Evolutionary conservation across 1,140 invertebrate species (phyloP), one percentile per base, ranked within the genome.

Genomic region (Hylaeus anthracinus): DNA sequence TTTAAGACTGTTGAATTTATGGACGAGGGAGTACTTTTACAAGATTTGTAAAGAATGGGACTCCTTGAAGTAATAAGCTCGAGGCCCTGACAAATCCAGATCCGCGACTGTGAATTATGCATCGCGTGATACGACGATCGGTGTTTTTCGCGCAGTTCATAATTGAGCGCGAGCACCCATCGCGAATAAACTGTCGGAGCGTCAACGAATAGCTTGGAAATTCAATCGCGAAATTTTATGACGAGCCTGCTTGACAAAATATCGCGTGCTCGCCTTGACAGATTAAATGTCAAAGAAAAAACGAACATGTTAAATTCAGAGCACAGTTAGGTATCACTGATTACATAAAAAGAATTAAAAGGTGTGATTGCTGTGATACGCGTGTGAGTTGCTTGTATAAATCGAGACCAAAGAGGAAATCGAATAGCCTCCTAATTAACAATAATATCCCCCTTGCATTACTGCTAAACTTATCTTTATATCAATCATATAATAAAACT

Each of bases 231-330:
- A 45, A 26, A 41, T 55, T 72, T 60, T 72, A 72, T 60, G 8
- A 45, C 37, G 41, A 3, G n/a, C 5, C 3, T 14, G 69, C 58
- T 71, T 43, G 55, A 14, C 15, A n/a, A 45, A 60, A 72, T 72
- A 43, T 60, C 39, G 5, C 41, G 41, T 45, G 6, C 39, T 3
- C 14, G 10, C 56, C 43, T 60, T n/a, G 41, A 72, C 70, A 60
- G 70, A 72, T 60, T 45, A 72, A 72, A 45, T 72, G 55, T 72
- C 70, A 60, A 72, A 72, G 70, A 41, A 10, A 45, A 45, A 60
- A 14, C n/a, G 69, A 71, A 43, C 39, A 39, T 41, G 26, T 43
- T 26, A 39, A n/a, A 56, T 71, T 56, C 37, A 6, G 14, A 3
- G 4, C 3, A 37, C 48, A 14, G 1, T 3, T 10, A 51, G 55